Percentiles rank a stretch among this genome's conserved stretches.
Conservation (phyloP, 2,888 invertebrate species). For the Carabus problematicus region DNA sequence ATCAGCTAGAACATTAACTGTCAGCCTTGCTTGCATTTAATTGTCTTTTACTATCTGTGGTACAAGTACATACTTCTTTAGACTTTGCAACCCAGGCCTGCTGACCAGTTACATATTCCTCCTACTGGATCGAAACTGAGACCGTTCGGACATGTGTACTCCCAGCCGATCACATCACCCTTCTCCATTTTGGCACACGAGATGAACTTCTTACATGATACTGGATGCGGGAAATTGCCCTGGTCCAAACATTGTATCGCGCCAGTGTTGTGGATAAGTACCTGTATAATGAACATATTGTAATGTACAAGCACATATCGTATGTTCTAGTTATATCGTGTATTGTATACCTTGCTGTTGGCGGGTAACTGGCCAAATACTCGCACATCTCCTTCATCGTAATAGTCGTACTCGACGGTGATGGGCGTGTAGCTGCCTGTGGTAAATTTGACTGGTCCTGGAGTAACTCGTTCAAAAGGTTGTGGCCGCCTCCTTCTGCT, state of each 20-base stretch:
- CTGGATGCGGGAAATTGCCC: slow-evolving; percentile 91
- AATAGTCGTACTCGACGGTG: slow-evolving; percentile 35
- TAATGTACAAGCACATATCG: slow-evolving; percentile 58
- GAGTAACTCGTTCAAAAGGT: slow-evolving; percentile 8
- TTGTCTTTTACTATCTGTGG: too few species aligned
- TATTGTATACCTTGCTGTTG: slow-evolving; percentile 70
- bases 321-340: slow-evolving; percentile 58
- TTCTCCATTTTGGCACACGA: slow-evolving; percentile 86
- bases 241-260: slow-evolving; percentile 85
- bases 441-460: slow-evolving; percentile 14
- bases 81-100: slow-evolving; percentile 81
- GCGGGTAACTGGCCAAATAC: slow-evolving; percentile 63
- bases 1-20: background rate
- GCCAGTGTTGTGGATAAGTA: slow-evolving; percentile 69
- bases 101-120: slow-evolving; percentile 90
- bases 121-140: slow-evolving; percentile 89
- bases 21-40: background rate
- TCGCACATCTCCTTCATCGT: slow-evolving; percentile 68
- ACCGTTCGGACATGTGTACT: slow-evolving; percentile 86
- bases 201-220: slow-evolving; percentile 90
- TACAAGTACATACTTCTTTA: too few species aligned
- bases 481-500: slow-evolving; percentile 26
- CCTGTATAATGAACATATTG: too few species aligned
- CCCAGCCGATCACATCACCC: slow-evolving; percentile 81
- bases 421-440: slow-evolving; percentile 31